A percentile compares a stretch with the other conserved stretches of the same genome.
phyloP scores from a whole-genome alignment of 1,140 invertebrate species.

The Lepidotrigona ventralis region DNA sequence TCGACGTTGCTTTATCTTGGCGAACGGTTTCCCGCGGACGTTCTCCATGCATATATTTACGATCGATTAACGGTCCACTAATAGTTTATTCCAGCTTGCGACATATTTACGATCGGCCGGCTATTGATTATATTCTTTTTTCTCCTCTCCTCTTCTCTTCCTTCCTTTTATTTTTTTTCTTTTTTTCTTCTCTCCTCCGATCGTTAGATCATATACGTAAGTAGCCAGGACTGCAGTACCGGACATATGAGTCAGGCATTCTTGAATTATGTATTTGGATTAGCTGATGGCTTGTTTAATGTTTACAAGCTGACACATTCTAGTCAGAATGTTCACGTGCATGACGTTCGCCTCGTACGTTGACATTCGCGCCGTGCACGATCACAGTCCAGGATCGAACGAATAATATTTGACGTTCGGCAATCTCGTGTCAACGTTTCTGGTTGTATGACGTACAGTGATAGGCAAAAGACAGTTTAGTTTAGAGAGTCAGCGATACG shows the following conservation, averaged over 20 bases:
- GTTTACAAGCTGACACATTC: constrained; percentile 46
- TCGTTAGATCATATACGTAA: too few species aligned
- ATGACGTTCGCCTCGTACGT: constrained; percentile 20
- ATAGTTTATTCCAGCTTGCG: constrained; percentile 23
- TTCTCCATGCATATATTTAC: constrained; percentile 25
- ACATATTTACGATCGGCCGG: constrained; percentile 19
- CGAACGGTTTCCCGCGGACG: constrained; percentile 17
- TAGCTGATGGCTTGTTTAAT: constrained; percentile 43
- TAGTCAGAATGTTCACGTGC: constrained; percentile 23
- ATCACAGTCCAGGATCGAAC: background rate
- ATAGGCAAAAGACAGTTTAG: background rate
- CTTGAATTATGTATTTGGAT: constrained; percentile 68
- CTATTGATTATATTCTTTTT: background rate
- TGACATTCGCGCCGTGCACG: constrained; percentile 18
- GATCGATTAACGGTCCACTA: constrained; percentile 45
- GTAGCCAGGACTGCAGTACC: background rate
- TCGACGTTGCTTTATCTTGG: background rate
- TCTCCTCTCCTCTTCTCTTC: background rate
- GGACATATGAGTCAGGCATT: constrained; percentile 51
- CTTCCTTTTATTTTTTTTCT: background rate
- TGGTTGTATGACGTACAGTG: background rate
- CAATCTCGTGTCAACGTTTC: background rate
- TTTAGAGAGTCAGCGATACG: background rate
- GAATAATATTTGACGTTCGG: constrained; percentile 20
- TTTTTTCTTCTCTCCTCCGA: background rate